Evolutionary conservation across 2,888 invertebrate species (phyloP).

Genomic region (Callyntrura sp.): DNA sequence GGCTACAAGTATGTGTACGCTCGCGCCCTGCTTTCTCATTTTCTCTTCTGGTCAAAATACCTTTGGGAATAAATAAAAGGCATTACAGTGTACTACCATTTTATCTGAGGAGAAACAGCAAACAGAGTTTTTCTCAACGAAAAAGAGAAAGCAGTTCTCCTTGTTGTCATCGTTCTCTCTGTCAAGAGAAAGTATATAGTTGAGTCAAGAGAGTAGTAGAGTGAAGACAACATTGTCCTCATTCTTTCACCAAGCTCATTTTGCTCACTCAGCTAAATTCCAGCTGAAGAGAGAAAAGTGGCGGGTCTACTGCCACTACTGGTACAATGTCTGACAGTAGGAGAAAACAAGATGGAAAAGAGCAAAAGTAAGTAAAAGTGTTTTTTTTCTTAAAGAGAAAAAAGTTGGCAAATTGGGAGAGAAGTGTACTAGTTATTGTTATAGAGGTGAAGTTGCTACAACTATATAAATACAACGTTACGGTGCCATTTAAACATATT

Average conservation of each 20-base stretch:
- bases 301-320: too few relatives aligned
- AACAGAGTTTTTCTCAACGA: too few relatives aligned
- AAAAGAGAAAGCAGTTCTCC: conserved; percentile 23
- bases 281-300: conserved; percentile 30
- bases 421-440: conserved; percentile 26
- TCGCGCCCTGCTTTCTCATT: too few relatives aligned
- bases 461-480: too few relatives aligned
- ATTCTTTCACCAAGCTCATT: conserved; percentile 64
- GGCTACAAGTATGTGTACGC: background rate
- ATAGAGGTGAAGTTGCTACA: too few relatives aligned
- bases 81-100: background rate
- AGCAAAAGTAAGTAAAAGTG: conserved; percentile 41
- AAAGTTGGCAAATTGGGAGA: background rate
- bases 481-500: conserved; percentile 26
- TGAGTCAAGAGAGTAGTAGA: background rate
- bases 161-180: conserved; percentile 42
- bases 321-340: too few relatives aligned
- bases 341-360: too few relatives aligned
- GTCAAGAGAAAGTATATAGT: conserved; percentile 14
- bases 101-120: background rate
- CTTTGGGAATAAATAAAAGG: background rate
- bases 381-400: background rate
- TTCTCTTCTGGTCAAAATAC: conserved; percentile 21
- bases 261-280: conserved; percentile 66
- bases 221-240: conserved; percentile 61